Evolutionary conservation across 2,797 vertebrate species (phyloP).

Genomic region (Catostomus latipinnis): DNA sequence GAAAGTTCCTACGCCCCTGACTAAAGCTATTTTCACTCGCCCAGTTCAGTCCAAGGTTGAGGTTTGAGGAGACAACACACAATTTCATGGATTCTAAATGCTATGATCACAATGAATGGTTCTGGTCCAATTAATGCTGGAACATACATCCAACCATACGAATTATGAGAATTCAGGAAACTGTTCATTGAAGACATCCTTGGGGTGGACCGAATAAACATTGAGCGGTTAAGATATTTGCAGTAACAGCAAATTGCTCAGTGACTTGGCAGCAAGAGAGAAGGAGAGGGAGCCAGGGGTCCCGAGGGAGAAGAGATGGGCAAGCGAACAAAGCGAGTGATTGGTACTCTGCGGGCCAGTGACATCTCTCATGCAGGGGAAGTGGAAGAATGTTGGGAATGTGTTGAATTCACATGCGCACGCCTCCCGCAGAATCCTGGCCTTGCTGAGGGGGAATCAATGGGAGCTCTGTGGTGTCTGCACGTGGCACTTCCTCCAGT

Average conservation of each 20-base stretch:
- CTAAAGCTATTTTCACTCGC: not conserved
- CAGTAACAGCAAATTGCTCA: slow-evolving; percentile 58
- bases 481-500: slow-evolving; percentile 71
- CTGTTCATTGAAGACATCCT: slow-evolving; percentile 33
- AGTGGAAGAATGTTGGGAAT: slow-evolving; percentile 87
- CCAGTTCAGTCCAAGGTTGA: slow-evolving; percentile 28
- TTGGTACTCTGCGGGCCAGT: slow-evolving; percentile 59
- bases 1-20: not conserved
- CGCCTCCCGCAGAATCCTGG: slow-evolving; percentile 67
- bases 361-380: slow-evolving; percentile 84
- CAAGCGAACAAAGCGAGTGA: slow-evolving; percentile 17
- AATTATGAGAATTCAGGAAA: slow-evolving; percentile 39
- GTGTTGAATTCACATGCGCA: slow-evolving; percentile 82
- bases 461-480: slow-evolving; percentile 76
- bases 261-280: slow-evolving; percentile 61
- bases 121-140: slow-evolving; percentile 8
- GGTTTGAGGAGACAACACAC: slow-evolving; percentile 20
- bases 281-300: not conserved
- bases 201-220: slow-evolving; percentile 48
- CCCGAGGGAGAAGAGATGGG: slow-evolving; percentile 11
- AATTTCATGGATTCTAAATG: slow-evolving; percentile 32
- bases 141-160: slow-evolving; percentile 30
- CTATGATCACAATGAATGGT: slow-evolving; percentile 40
- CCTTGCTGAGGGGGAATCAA: slow-evolving; percentile 79
- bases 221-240: slow-evolving; percentile 47